Conservation (phyloP, 1,140 invertebrate species). For the Daktulosphaira vitifoliae region DNA sequence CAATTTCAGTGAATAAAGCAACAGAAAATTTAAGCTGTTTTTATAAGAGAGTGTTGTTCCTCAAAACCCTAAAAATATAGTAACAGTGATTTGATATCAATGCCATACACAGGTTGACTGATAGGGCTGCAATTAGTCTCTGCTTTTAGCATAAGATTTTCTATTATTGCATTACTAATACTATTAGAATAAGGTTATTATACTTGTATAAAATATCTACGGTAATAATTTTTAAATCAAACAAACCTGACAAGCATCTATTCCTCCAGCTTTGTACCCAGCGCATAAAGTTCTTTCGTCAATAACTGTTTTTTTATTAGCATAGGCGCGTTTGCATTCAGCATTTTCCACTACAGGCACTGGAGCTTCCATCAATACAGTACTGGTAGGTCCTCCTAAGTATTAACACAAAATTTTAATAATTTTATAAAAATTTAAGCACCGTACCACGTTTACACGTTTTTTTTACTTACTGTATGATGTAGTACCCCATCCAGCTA, state of each 20-base stretch:
- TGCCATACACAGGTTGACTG: no score
- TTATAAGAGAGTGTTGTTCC: no score
- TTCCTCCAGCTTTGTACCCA: conserved; percentile 52
- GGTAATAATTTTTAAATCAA: conserved; percentile 1
- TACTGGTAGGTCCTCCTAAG: conserved; percentile 55
- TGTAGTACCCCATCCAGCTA: conserved; percentile 68
- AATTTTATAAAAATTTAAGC: not conserved
- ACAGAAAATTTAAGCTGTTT: no score
- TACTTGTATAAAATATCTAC: no score
- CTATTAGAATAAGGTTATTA: no score
- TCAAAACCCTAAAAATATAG: no score
- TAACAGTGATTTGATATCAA: no score
- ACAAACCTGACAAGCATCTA: conserved; percentile 68
- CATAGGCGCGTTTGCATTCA: conserved; percentile 54
- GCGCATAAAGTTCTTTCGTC: conserved; percentile 51
- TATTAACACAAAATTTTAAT: conserved; percentile 35
- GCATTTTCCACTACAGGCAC: conserved; percentile 57
- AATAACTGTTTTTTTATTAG: conserved; percentile 33
- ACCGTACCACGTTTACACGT: no score
- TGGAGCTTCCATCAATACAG: conserved; percentile 56
- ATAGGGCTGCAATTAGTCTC: no score
- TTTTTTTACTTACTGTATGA: conserved; percentile 52
- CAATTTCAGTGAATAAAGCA: no score
- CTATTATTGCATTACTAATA: no score
- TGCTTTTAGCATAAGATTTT: no score